A percentile compares a stretch with the other conserved stretches of the same genome.
Evolutionary conservation across 2,113 vertebrate genomes (phyloP).

Genomic region (Eleginops maclovinus): DNA sequence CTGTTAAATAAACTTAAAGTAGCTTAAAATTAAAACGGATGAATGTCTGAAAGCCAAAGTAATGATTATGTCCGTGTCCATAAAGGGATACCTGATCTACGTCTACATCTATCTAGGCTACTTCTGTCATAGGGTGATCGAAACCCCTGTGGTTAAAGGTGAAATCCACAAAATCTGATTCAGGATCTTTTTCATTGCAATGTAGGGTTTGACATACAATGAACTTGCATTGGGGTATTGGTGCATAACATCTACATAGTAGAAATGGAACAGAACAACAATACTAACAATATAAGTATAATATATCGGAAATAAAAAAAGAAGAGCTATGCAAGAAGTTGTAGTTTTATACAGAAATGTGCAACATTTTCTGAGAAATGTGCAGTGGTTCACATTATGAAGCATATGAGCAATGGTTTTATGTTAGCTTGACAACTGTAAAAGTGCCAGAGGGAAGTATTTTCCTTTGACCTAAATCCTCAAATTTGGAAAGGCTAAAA

Average conservation of each 20-base stretch:
- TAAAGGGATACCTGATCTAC: background rate
- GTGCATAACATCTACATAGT: too few species aligned
- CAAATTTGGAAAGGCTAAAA: slow-evolving; percentile 5
- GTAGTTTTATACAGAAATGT: too few species aligned
- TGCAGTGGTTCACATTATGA: too few species aligned
- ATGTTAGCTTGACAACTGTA: slow-evolving; percentile 18
- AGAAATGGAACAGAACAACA: too few species aligned
- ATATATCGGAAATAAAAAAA: too few species aligned
- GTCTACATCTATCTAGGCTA: background rate
- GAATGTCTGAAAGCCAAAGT: background rate
- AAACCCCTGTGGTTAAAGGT: background rate
- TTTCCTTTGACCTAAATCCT: slow-evolving; percentile 38
- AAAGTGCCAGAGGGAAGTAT: slow-evolving; percentile 1
- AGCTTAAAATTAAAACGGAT: background rate
- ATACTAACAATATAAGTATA: too few species aligned
- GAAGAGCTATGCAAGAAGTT: too few species aligned
- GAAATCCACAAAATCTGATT: background rate
- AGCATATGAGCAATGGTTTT: background rate
- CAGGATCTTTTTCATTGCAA: too few species aligned
- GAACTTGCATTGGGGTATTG: too few species aligned
- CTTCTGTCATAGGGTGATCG: slow-evolving; percentile 4
- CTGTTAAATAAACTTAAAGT: background rate
- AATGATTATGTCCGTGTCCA: background rate
- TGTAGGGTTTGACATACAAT: too few species aligned
- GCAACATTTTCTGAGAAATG: too few species aligned